Conservation (phyloP, 2,113 vertebrate genomes). For the Bubalus kerabau region DNA sequence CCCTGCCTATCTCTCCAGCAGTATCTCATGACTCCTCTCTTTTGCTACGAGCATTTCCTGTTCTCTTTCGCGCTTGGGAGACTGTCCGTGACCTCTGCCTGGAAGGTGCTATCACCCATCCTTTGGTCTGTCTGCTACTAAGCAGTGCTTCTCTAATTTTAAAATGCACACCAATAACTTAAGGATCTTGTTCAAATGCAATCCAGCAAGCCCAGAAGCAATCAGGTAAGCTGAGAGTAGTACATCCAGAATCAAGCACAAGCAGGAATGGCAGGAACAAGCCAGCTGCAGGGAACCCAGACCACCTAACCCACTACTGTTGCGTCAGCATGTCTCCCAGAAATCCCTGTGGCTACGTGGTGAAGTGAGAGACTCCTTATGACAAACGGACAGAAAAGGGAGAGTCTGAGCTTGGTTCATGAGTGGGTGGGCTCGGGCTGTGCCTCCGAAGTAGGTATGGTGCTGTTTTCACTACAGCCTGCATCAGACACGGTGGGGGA, state of each 20-base stretch:
- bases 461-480: neutral
- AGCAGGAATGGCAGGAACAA: neutral
- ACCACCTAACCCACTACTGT: too few relatives aligned
- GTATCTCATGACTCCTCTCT: neutral
- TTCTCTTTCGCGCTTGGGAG: neutral
- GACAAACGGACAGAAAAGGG: neutral
- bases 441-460: neutral
- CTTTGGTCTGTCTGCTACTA: neutral
- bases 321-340: neutral
- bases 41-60: neutral
- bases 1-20: neutral
- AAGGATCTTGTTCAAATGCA: neutral
- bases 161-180: neutral
- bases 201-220: neutral
- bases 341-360: neutral
- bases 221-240: too few relatives aligned
- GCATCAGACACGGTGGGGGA: neutral
- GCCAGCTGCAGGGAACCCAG: neutral
- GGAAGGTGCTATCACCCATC: neutral
- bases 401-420: neutral
- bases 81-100: neutral
- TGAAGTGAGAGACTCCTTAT: too few relatives aligned
- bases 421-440: neutral
- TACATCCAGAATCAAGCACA: neutral
- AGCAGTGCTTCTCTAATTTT: neutral